Conservation (phyloP, 53 echinoderm and acorn worm genomes). For the Paelopatides confundens region DNA sequence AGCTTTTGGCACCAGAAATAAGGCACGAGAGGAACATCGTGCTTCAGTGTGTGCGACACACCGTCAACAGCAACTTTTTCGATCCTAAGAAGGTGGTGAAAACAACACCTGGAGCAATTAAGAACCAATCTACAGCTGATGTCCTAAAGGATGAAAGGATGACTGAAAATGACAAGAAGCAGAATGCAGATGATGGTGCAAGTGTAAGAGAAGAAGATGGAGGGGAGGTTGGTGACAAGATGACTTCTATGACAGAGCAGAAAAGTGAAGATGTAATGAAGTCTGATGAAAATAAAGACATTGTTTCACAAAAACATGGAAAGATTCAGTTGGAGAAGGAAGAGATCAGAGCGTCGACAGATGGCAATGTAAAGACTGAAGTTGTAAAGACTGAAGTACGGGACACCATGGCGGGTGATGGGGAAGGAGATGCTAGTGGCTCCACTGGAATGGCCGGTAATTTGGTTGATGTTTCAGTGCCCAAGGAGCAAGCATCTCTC, state of each 20-base stretch:
- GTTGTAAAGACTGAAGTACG: not conserved
- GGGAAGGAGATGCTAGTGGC: not conserved
- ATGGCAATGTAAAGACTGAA: not conserved
- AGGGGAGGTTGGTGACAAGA: not conserved
- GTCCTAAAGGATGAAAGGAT: not conserved
- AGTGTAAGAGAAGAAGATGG: not conserved
- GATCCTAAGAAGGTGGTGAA: not conserved
- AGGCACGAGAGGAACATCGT: slow-evolving; percentile 84
- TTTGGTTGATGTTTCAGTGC: not conserved
- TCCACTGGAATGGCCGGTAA: not conserved
- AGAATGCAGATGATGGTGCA: not conserved
- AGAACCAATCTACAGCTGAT: not conserved
- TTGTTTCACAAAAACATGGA: not conserved
- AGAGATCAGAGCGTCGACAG: not conserved
- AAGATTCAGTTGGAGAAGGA: not conserved
- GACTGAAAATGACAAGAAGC: not conserved
- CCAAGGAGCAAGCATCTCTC: not conserved
- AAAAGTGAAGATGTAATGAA: not conserved
- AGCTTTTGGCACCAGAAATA: slow-evolving; percentile 92
- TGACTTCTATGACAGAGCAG: not conserved
- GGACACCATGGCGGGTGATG: too few relatives aligned
- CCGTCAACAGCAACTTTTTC: slow-evolving; percentile 78
- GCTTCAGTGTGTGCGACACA: slow-evolving; percentile 84
- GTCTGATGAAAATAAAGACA: not conserved
- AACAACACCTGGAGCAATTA: not conserved